Base-by-base conservation (phyloP, 2,113 vertebrate genomes). In the Madoqua kirkii region DNA sequence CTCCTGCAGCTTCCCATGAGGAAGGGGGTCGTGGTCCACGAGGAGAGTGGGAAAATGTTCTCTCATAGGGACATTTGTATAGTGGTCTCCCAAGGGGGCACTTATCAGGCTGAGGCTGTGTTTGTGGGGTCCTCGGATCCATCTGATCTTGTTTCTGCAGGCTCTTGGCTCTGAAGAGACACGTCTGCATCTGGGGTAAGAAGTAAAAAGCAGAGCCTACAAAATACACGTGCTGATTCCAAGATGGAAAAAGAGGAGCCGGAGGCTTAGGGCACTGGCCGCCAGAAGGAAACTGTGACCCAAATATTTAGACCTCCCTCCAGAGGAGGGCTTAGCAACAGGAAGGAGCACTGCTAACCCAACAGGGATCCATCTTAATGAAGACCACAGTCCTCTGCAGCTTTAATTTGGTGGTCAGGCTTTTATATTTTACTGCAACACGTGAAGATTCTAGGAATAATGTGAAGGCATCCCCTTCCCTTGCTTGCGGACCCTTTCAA, bases 231-330 rank as follows among this genome's bases (percentile, higher is more conserved):
- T 7, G 50, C 7, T 1, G 3, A 27, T 25, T 43, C 50, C 79
- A 0, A 12, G 4, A 2, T 0, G 19, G 71, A 3, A 1, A 64
- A 25, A 23, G 5, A 5, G 11, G 21, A 3, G 48, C 59, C 3
- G 0, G 7, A 21, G 48, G 29, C 40, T 1, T 4, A 1, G 10
- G 57, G 25, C 7, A 1, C 25, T 0, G 0, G 3, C 9, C 2
- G 1, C 40, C 40, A 3, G 55, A 27, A 12, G 3, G 48, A 79
- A 48, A 23, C 6, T 5, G 4, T 23, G 0, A 1, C 7, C 31
- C 27, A 3, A 8, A 7, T 5, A 3, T 1, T 8, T 0, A 17
- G 67, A 62, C 9, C 0, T 11, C 88, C 31, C 48, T 25, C 3
- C 7, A 3, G 1, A 19, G 27, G 74, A 50, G 7, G 3, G 7